Percentiles rank a stretch among this genome's conserved stretches.
phyloP scores from a whole-genome alignment of 2,113 vertebrate species.

The Hystrix cristata region DNA sequence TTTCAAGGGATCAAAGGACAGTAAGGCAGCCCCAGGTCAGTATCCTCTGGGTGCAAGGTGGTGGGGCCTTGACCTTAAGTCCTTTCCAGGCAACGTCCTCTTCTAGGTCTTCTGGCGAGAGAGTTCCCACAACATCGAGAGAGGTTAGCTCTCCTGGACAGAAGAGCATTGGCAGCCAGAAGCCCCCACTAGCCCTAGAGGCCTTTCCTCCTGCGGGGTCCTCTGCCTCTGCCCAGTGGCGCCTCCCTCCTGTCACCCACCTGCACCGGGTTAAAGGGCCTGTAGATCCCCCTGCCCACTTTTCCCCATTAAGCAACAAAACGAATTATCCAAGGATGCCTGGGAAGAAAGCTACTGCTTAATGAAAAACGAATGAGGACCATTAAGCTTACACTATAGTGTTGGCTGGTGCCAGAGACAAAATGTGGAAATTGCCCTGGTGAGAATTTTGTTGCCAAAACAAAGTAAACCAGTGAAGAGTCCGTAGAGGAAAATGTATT shows the following conservation, averaged over 20 bases:
- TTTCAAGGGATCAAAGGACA: background rate
- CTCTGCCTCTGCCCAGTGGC: background rate
- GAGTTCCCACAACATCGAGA: background rate
- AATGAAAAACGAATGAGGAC: conserved; percentile 54
- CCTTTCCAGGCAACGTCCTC: background rate
- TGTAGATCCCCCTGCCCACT: background rate
- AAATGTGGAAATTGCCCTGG: background rate
- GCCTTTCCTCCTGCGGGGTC: background rate
- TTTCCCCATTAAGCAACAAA: background rate
- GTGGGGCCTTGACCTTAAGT: background rate
- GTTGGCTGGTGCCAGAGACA: conserved; percentile 13
- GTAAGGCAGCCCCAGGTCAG: background rate
- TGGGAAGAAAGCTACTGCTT: conserved; percentile 58
- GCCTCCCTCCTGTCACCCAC: background rate
- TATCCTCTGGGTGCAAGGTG: background rate
- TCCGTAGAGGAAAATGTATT: background rate
- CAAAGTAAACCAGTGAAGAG: background rate
- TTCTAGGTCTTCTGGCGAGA: background rate
- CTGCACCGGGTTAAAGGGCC: background rate
- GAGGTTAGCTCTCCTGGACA: background rate
- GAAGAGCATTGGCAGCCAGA: background rate
- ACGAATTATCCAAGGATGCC: conserved; percentile 32
- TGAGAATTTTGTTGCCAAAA: background rate
- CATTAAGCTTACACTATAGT: background rate
- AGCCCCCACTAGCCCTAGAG: background rate